Percentiles rank a stretch among this genome's conserved stretches.
Conservation (phyloP, 2,113 vertebrate genomes). For the Athene cunicularia region DNA sequence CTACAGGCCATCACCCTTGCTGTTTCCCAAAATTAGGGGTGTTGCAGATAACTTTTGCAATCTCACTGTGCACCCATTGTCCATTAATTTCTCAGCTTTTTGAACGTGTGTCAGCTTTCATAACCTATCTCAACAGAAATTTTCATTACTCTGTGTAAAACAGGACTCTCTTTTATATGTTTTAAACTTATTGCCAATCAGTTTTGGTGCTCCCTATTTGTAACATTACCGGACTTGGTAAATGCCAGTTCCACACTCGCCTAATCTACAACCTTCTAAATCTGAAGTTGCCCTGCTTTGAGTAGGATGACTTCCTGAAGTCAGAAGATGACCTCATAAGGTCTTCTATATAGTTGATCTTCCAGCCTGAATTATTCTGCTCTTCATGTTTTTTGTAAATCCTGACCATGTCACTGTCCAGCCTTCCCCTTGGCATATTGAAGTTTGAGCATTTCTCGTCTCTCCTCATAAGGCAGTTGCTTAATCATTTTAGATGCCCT, state of each 20-base stretch:
- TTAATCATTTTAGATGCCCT: background rate
- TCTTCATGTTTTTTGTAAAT: background rate
- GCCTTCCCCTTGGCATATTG: background rate
- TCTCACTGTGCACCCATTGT: background rate
- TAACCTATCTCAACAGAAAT: background rate
- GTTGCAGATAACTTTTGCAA: background rate
- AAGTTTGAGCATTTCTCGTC: background rate
- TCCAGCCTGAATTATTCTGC: background rate
- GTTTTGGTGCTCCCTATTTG: background rate
- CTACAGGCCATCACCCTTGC: rapidly evolving
- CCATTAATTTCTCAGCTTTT: background rate
- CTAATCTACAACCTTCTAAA: background rate
- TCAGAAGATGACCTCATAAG: background rate
- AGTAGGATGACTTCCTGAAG: background rate
- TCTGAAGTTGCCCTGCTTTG: background rate
- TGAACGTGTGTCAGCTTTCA: background rate
- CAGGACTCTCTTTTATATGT: background rate
- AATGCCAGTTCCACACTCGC: background rate
- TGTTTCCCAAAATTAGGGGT: background rate
- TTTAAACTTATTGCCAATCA: background rate
- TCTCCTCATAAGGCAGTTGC: background rate
- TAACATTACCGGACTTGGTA: background rate
- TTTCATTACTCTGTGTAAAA: background rate
- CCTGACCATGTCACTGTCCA: background rate
- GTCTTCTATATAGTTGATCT: background rate